phyloP scores from a whole-genome alignment of 2,888 invertebrate species.

The Nomada goodeniana region DNA sequence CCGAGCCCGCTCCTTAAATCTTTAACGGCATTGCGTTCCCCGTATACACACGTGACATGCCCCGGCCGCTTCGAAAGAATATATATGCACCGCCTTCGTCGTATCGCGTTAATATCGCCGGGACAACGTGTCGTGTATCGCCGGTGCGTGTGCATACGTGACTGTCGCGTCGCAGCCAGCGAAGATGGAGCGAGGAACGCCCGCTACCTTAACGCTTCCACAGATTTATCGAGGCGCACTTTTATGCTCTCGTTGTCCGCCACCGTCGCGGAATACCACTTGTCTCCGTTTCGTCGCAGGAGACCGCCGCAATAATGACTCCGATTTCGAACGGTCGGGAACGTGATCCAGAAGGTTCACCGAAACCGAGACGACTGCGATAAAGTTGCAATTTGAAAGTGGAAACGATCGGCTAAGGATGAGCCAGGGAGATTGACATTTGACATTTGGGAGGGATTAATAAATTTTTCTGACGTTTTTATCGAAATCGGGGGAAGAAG shows the following conservation, averaged over 20 bases:
- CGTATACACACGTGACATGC: constrained; percentile 34
- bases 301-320: neutral
- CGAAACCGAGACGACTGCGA: neutral
- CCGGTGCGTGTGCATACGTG: constrained; percentile 9
- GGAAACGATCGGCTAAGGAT: neutral
- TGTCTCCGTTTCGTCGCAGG: neutral
- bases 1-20: constrained; percentile 56
- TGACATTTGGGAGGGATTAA: no score
- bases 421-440: neutral
- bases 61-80: constrained; percentile 48
- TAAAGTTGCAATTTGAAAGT: neutral
- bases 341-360: neutral
- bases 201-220: constrained; percentile 49
- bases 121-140: constrained; percentile 43
- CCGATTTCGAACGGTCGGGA: constrained; percentile 10
- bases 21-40: constrained; percentile 48
- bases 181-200: constrained; percentile 21
- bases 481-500: no score
- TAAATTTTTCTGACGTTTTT: no score
- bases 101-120: constrained; percentile 58
- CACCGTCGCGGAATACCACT: constrained; percentile 14
- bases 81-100: constrained; percentile 41
- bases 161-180: neutral
- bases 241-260: constrained; percentile 50
- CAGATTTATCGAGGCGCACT: constrained; percentile 55